Base-by-base conservation (phyloP, 1,140 invertebrate species). In the Bombus balteatus region DNA sequence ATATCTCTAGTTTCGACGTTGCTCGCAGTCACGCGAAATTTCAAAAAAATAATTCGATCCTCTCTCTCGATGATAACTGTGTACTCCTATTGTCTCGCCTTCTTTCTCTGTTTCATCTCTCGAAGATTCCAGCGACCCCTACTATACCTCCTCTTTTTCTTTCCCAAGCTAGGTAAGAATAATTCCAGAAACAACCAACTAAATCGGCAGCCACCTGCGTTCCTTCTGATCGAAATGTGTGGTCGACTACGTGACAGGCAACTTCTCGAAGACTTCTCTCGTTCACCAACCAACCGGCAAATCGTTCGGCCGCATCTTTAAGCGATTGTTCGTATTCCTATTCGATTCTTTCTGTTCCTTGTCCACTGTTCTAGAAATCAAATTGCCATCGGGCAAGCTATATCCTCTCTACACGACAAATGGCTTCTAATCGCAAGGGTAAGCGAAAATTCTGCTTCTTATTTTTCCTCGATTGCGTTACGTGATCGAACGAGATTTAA, bases 1-100 rank as follows among this genome's bases (percentile, higher is more conserved):
- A 92, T 92, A 89, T 72, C 81, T 85, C 89, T 87, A 85, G 91
- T 90, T 73, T 68, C 37, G 59, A n/a, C 41, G 43, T 62, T 39
- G 43, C 18, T 39, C 79, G 39, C 28, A 13, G 59, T 79, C n/a
- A 28, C 78, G 83, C 37, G 34, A 66, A 85, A 80, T 72, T 79
- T 47, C n/a, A 62, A 79, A 53, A 77, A 70, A 68, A 37, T 22
- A 22, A 53, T 22, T 8, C 47, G 15, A 22, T 53, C 47, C 47
- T 53, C 47, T 53, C 47, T 53, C 18, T 53, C 47, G 47, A 53
- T 53, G 47, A 53, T 6, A 6, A 6, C 47, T 0, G 18, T 6
- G 18, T 53, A 6, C 47, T 53, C 5, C 5, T 53, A 53, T 22
- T 53, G 47, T 53, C 47, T 22, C 18, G 5, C 47, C 5, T 47